phyloP scores from a whole-genome alignment of 2,888 invertebrate species.

The Muschampia plurimacula region DNA sequence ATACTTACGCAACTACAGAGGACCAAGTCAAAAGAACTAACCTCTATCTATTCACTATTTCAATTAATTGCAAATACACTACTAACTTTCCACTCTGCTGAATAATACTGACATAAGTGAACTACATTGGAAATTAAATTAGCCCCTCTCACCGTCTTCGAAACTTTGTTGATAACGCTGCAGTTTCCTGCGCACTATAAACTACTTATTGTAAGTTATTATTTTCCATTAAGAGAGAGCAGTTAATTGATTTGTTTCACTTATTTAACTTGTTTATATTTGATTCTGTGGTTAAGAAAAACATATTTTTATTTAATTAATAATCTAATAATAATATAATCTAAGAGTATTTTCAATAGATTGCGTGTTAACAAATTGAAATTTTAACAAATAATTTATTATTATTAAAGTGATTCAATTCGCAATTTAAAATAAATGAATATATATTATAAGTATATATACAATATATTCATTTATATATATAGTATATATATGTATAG shows the following conservation, averaged over 20 bases:
- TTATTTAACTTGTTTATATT: background rate
- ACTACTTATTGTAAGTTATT: background rate
- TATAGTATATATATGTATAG: no score
- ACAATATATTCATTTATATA: no score
- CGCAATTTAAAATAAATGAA: no score
- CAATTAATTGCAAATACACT: background rate
- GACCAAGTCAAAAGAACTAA: background rate
- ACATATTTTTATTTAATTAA: no score
- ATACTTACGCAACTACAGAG: no score
- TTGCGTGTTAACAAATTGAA: no score
- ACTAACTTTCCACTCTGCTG: constrained; percentile 1
- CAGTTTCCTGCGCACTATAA: constrained; percentile 5
- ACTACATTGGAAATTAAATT: constrained; percentile 10
- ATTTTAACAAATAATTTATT: no score
- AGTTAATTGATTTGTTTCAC: background rate
- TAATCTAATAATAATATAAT: no score
- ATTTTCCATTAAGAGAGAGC: background rate
- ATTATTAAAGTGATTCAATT: no score
- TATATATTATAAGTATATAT: no score
- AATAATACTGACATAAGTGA: constrained; percentile 4
- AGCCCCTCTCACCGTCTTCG: constrained; percentile 9
- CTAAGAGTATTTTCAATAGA: no score
- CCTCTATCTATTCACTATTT: background rate
- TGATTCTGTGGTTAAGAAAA: no score
- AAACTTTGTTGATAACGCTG: constrained; percentile 7